A percentile compares a stretch with the other conserved stretches of the same genome.
Conservation (phyloP, 2,888 invertebrate genomes). For the Ophion ventricosus region DNA sequence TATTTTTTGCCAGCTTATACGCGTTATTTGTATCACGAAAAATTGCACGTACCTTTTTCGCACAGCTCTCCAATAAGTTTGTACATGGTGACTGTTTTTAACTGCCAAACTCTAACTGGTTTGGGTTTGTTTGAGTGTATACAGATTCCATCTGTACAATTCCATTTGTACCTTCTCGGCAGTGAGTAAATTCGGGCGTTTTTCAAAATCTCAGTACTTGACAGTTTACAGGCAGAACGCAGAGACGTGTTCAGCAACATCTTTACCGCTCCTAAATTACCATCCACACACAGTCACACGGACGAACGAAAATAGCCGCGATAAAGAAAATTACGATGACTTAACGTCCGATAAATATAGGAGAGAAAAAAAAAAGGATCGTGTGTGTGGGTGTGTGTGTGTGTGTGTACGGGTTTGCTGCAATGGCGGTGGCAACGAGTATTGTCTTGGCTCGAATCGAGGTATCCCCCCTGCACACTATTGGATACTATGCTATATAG, state of each 20-base stretch:
- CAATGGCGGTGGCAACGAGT: slow-evolving; percentile 63
- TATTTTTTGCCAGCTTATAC: too few relatives aligned
- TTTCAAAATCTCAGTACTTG: background rate
- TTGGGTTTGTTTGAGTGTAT: background rate
- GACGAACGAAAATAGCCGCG: slow-evolving; percentile 10
- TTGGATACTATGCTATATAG: slow-evolving; percentile 56
- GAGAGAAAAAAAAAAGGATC: background rate
- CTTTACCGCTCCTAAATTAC: background rate
- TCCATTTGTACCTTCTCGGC: too few relatives aligned
- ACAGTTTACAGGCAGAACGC: background rate
- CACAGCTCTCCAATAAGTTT: too few relatives aligned
- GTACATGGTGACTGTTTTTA: background rate
- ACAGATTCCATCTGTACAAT: too few relatives aligned
- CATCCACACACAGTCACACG: background rate
- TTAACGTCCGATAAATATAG: background rate
- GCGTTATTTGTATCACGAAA: slow-evolving; percentile 23
- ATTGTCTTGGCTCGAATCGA: slow-evolving; percentile 64
- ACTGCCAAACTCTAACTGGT: background rate
- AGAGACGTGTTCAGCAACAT: background rate
- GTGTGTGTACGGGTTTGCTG: slow-evolving; percentile 28
- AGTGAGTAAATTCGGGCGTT: background rate
- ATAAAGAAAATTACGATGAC: slow-evolving; percentile 37
- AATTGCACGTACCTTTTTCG: background rate
- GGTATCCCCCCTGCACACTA: slow-evolving; percentile 56
- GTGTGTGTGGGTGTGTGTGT: background rate